Conservation (phyloP, 2,888 invertebrate genomes). For the Eudasyphora cyanicolor region DNA sequence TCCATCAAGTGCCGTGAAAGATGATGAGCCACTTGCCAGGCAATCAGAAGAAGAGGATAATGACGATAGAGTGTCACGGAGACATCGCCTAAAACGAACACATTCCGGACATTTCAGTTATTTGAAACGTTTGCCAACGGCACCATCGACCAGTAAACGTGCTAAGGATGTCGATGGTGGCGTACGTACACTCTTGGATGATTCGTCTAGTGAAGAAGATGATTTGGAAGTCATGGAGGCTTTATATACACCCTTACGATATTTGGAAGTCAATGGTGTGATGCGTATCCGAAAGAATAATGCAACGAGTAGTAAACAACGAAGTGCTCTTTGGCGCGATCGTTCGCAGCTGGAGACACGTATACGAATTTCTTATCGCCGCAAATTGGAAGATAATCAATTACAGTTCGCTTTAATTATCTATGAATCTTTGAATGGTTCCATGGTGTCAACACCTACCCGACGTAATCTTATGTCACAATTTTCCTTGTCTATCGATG, state of each 20-base stretch:
- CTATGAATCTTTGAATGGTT: conserved; percentile 69
- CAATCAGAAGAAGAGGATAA: conserved; percentile 58
- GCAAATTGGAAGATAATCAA: conserved; percentile 69
- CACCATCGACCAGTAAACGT: conserved; percentile 56
- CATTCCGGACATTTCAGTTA: conserved; percentile 64
- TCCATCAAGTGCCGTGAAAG: conserved; percentile 64
- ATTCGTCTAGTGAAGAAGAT: conserved; percentile 66
- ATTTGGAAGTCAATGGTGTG: conserved; percentile 68
- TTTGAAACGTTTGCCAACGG: conserved; percentile 63
- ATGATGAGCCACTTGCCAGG: conserved; percentile 28
- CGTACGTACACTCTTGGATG: conserved; percentile 61
- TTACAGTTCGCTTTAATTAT: conserved; percentile 73
- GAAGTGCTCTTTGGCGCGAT: conserved; percentile 61
- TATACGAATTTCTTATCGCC: conserved; percentile 73
- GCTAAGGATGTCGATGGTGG: conserved; percentile 54
- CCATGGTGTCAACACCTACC: conserved; percentile 26
- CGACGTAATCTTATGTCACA: conserved; percentile 72
- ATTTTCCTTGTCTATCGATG: conserved; percentile 67
- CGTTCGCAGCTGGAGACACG: conserved; percentile 70
- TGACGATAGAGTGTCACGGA: conserved; percentile 22
- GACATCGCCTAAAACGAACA: conserved; percentile 58
- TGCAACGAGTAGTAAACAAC: conserved; percentile 36
- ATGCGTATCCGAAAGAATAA: conserved; percentile 55
- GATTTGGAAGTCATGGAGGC: conserved; percentile 56
- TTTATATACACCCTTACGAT: conserved; percentile 67